Evolutionary conservation across 2,888 invertebrate genomes (phyloP).

Genomic region (Deladenus siricidicola): DNA sequence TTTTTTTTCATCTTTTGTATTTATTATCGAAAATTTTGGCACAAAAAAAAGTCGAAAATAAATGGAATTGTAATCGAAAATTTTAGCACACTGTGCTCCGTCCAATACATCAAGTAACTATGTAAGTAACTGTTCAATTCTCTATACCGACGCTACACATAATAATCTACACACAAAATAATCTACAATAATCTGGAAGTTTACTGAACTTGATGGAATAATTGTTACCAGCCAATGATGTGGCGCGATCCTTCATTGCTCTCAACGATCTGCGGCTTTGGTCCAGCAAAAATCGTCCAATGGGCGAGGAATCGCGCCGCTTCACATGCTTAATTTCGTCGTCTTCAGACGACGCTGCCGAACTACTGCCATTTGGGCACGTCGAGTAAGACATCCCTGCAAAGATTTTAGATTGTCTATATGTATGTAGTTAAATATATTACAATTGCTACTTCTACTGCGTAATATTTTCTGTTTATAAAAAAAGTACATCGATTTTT

Average conservation of each 20-base stretch:
- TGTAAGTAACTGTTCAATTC: not conserved
- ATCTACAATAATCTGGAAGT: too few relatives aligned
- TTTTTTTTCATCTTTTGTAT: too few relatives aligned
- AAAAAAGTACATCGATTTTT: not conserved
- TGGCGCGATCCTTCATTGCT: slow-evolving; percentile 12
- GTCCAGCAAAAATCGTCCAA: slow-evolving; percentile 15
- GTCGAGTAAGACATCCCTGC: not conserved
- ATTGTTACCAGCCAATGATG: slow-evolving; percentile 11
- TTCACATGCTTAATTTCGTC: not conserved
- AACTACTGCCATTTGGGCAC: not conserved
- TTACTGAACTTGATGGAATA: too few relatives aligned
- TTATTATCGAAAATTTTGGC: too few relatives aligned
- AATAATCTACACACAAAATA: too few relatives aligned
- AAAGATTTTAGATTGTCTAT: too few relatives aligned
- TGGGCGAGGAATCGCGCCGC: slow-evolving; percentile 35
- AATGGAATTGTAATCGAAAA: too few relatives aligned
- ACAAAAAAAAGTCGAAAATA: too few relatives aligned
- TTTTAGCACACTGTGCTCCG: too few relatives aligned
- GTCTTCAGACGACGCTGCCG: not conserved
- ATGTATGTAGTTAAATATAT: not conserved
- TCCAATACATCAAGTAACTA: not conserved
- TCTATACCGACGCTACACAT: too few relatives aligned
- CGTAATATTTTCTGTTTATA: not conserved
- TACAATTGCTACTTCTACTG: not conserved
- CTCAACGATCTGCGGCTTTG: slow-evolving; percentile 9